These are phyloP conservation scores for Melopsittacus undulatus DNA, from an alignment of 2,797 vertebrate species.

Conservation along the genomic window DNA sequence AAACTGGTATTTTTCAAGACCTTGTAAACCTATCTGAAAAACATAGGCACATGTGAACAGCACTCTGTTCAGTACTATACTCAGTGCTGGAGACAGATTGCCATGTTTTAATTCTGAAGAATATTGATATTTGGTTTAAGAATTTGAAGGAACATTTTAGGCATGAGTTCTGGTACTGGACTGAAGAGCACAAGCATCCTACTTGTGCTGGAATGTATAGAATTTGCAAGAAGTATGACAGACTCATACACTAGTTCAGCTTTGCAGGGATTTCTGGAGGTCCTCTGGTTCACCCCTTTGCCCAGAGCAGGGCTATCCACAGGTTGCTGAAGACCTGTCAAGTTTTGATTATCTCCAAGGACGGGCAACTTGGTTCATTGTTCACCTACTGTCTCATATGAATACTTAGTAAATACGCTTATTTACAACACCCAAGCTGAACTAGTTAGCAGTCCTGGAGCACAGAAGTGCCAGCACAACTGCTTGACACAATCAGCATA, in stretches of 20 bases:
- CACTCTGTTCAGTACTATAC: accelerated
- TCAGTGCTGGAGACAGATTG: neutral
- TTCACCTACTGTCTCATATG: accelerated
- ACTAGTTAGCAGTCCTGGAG: neutral
- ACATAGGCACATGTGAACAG: neutral
- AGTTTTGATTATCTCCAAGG: neutral
- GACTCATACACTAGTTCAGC: neutral
- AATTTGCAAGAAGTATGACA: neutral
- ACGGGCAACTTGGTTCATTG: neutral
- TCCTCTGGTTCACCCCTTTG: neutral
- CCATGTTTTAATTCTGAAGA: neutral
- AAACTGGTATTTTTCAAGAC: neutral
- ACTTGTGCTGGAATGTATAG: neutral
- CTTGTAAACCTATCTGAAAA: neutral
- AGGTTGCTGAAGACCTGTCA: neutral
- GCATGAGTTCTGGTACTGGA: neutral
- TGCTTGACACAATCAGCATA: neutral
- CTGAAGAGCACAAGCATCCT: neutral
- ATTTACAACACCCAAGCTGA: neutral
- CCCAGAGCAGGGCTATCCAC: neutral
- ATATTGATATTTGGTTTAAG: neutral
- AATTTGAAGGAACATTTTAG: neutral
- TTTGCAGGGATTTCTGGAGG: neutral
- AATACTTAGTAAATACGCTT: neutral
- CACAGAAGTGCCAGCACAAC: neutral